Evolutionary conservation across 2,113 vertebrate species (phyloP).

Genomic region (Arvicanthis niloticus): DNA sequence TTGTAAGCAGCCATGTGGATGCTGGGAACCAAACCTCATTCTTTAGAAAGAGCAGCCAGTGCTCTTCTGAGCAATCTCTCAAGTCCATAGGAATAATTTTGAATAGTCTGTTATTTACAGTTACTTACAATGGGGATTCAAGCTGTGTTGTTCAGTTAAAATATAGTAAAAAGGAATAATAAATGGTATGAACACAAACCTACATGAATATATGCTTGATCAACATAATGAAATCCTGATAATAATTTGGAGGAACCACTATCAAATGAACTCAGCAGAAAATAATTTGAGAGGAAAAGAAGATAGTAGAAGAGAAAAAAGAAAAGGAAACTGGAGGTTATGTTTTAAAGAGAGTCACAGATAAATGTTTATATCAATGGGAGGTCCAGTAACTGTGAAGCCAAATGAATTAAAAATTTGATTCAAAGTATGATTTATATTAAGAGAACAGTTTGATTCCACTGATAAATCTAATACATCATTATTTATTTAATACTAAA

Average conservation of each 20-base stretch:
- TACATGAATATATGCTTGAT: too few species aligned
- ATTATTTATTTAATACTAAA: not conserved
- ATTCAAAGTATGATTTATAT: not conserved
- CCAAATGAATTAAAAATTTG: not conserved
- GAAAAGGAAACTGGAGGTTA: not conserved
- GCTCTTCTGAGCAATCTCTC: not conserved
- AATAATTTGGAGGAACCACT: not conserved
- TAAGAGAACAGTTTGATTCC: not conserved
- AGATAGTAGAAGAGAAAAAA: not conserved
- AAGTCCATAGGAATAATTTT: not conserved
- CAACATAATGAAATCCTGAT: not conserved
- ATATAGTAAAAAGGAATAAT: not conserved
- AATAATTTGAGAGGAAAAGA: not conserved
- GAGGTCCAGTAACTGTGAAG: not conserved
- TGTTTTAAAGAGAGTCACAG: not conserved
- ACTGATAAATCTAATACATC: not conserved
- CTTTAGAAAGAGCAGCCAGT: not conserved
- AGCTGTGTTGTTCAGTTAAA: not conserved
- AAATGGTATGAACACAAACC: not conserved
- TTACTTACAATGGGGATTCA: not conserved
- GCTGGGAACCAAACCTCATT: too few species aligned
- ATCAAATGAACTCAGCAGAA: not conserved
- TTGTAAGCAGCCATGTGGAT: not conserved
- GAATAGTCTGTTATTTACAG: not conserved
- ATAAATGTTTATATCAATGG: not conserved